Evolutionary conservation across 2,888 invertebrate species (phyloP), one percentile per base, ranked within the genome.

Genomic region (Drymonia ruficornis): DNA sequence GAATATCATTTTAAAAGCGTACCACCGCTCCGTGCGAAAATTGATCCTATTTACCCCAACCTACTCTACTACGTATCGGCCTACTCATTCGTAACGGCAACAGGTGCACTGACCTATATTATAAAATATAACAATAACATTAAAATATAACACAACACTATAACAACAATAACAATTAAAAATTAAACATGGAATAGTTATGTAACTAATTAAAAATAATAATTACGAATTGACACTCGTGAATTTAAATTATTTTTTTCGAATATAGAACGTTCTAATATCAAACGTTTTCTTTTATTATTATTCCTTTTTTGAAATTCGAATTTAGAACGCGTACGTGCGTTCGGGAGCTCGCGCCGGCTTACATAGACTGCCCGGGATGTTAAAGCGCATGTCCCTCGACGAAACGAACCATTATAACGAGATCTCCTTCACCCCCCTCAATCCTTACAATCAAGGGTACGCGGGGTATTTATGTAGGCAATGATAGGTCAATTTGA

Each of bases 381-480:
- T 52, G 55, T 55, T 50, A 68, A 57, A 73, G 89, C 90, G 90
- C 90, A 91, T 87, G 91, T 81, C 74, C 80, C 49, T 65, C 43
- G 65, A 68, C 59, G 58, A 65, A 58, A 43, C 0, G 48, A 62
- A 56, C 89, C 80, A 83, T 49, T 60, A 57, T 63, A 49, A 13
- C 0, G 18, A 61, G 80, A 78, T 51, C 85, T 70, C 61, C 76
- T 65, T 49, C 68, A 52, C 72, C 75, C 70, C 68, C 63, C 66
- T 40, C 49, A 18, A 34, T 40, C 1, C 13, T 13, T n/a, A 36
- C 36, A 36, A n/a, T 36, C n/a, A n/a, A 36, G n/a, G n/a, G n/a
- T 38, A 36, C 18, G 15, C 52, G 60, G 65, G 67, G 61, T 46
- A 19, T 23, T 53, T 42, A 49, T 19, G 47, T 49, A 53, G 45